These are phyloP conservation scores for Cordilura impudica DNA, from an alignment of 2,888 invertebrate genomes.

Conservation along the genomic window DNA sequence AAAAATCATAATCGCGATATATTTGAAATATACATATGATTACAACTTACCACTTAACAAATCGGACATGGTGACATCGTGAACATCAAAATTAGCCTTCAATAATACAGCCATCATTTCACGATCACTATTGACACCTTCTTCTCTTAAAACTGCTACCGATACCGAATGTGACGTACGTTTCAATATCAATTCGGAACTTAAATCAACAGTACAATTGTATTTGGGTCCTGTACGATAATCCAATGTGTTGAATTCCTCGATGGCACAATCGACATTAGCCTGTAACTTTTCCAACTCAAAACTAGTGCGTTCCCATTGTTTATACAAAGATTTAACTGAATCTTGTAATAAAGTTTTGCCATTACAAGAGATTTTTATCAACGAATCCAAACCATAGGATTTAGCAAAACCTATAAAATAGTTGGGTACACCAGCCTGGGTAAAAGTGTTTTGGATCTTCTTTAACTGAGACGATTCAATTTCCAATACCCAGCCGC, in stretches of 20 bases:
- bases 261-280: constrained; percentile 86
- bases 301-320: constrained; percentile 98
- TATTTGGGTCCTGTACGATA: constrained; percentile 86
- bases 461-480: constrained; percentile 79
- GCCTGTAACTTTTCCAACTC: constrained; percentile 91
- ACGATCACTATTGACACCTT: constrained; percentile 95
- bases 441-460: constrained; percentile 82
- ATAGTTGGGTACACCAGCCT: constrained; percentile 81
- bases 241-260: constrained; percentile 86
- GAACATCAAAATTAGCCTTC: constrained; percentile 93
- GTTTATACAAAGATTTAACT: constrained; percentile 84
- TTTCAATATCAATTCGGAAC: constrained; percentile 77
- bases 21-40: no score
- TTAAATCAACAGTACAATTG: constrained; percentile 84
- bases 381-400: constrained; percentile 81
- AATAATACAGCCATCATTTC: constrained; percentile 96
- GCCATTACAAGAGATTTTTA: constrained; percentile 66
- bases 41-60: constrained; percentile 80
- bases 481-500: constrained; percentile 91
- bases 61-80: constrained; percentile 97
- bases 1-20: no score
- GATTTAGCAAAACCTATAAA: constrained; percentile 84
- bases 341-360: constrained; percentile 80
- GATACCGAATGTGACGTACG: constrained; percentile 78
- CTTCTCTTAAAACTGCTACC: constrained; percentile 96